Evolutionary conservation across 2,797 vertebrate genomes (phyloP).

Genomic region (Propithecus deckenii): DNA sequence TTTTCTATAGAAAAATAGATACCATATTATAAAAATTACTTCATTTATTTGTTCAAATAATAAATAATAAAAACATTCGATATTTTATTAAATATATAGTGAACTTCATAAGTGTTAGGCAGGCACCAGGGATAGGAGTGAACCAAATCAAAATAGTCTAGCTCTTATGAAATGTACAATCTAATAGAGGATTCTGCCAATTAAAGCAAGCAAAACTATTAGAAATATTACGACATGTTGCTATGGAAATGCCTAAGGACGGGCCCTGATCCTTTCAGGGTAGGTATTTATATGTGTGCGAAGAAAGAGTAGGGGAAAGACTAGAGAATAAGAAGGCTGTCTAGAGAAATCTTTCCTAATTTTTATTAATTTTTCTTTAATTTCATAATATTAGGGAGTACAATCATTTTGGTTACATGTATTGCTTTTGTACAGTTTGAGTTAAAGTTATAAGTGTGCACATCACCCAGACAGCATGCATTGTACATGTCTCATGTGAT

Average conservation of each 20-base stretch:
- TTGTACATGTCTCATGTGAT: too few species aligned
- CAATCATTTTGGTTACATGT: too few species aligned
- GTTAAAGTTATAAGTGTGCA: too few species aligned
- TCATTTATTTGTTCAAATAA: neutral
- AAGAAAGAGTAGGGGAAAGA: neutral
- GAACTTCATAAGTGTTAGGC: neutral
- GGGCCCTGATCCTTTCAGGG: neutral
- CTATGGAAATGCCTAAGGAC: neutral
- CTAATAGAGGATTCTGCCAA: neutral
- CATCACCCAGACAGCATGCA: too few species aligned
- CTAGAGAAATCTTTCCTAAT: neutral
- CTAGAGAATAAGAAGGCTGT: neutral
- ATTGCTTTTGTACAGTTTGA: too few species aligned
- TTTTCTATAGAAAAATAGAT: neutral
- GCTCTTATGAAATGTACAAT: neutral
- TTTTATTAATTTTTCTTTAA: neutral
- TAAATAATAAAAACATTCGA: neutral
- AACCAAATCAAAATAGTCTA: neutral
- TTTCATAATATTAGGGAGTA: too few species aligned
- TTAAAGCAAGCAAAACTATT: neutral
- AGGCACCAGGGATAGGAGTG: neutral
- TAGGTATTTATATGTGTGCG: neutral
- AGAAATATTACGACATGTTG: neutral
- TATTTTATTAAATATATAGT: slow-evolving; percentile 6
- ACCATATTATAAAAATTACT: neutral